Evolutionary conservation across 2,888 invertebrate species (phyloP).

Genomic region (Bhutanitis thaidina): DNA sequence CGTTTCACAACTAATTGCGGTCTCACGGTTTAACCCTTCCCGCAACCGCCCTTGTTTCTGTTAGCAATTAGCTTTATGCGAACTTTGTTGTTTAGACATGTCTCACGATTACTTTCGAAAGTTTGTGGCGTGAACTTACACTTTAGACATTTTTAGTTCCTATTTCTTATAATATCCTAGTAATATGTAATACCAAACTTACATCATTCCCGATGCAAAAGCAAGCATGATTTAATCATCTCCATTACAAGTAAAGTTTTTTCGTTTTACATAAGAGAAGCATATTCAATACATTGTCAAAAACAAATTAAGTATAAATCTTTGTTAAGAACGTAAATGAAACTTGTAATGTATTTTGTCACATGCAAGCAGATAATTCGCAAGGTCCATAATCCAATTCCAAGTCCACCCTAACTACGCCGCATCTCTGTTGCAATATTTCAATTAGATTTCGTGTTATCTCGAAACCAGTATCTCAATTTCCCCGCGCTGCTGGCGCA

Average conservation of each 20-base stretch:
- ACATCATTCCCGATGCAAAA: no score
- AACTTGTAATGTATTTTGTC: no score
- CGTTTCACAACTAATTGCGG: slow-evolving; percentile 67
- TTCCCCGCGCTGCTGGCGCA: slow-evolving; percentile 26
- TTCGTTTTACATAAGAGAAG: no score
- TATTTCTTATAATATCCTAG: no score
- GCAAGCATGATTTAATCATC: no score
- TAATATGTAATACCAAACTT: no score
- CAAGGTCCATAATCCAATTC: slow-evolving; percentile 26
- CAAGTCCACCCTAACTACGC: slow-evolving; percentile 14
- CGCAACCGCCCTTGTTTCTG: slow-evolving; percentile 45
- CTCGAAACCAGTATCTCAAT: slow-evolving; percentile 35
- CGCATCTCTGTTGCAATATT: slow-evolving; percentile 32
- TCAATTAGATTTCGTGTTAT: slow-evolving; percentile 52
- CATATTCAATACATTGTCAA: no score
- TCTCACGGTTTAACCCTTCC: slow-evolving; percentile 35
- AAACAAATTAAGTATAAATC: no score
- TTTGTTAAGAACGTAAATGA: no score
- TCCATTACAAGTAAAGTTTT: no score
- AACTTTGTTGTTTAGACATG: slow-evolving; percentile 12
- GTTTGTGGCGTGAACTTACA: no score
- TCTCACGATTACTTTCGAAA: not conserved
- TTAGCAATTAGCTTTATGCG: slow-evolving; percentile 47
- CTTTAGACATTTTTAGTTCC: no score
- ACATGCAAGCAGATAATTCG: not conserved